Conservation (phyloP, 2,888 invertebrate genomes). For the Lypha dubia region DNA sequence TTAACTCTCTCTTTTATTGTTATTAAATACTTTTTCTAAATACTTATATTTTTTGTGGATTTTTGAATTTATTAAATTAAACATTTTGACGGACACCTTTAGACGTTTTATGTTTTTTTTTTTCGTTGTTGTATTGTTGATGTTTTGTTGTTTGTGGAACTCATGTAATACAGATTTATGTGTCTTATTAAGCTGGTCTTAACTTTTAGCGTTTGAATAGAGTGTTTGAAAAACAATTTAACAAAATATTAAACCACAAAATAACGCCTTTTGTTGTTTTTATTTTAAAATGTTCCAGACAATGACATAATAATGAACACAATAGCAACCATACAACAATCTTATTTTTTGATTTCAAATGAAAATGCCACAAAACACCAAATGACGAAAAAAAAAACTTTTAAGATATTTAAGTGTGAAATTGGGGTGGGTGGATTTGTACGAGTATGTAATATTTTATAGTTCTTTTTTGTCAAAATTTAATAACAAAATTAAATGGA, state of each 20-base stretch:
- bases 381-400: constrained; percentile 19
- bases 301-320: constrained; percentile 63
- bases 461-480: constrained; percentile 17
- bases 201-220: constrained; percentile 37
- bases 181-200: constrained; percentile 68
- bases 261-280: constrained; percentile 59
- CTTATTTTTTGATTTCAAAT: constrained; percentile 8
- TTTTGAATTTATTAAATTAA: constrained; percentile 34
- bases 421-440: constrained; percentile 70
- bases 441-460: constrained; percentile 13
- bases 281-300: constrained; percentile 56
- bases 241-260: constrained; percentile 36
- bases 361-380: constrained; percentile 34
- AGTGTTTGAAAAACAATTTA: not conserved
- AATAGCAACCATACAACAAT: constrained; percentile 33
- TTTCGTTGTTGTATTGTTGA: not conserved
- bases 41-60: constrained; percentile 5
- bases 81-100: constrained; percentile 64
- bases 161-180: constrained; percentile 70
- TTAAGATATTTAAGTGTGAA: constrained; percentile 68
- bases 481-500: constrained; percentile 48
- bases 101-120: constrained; percentile 33
- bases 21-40: constrained; percentile 32
- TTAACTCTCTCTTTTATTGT: constrained; percentile 43
- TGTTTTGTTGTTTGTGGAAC: constrained; percentile 10